phyloP scores from a whole-genome alignment of 2,113 vertebrate genomes.

The Calyptommatus sinebrachiatus region DNA sequence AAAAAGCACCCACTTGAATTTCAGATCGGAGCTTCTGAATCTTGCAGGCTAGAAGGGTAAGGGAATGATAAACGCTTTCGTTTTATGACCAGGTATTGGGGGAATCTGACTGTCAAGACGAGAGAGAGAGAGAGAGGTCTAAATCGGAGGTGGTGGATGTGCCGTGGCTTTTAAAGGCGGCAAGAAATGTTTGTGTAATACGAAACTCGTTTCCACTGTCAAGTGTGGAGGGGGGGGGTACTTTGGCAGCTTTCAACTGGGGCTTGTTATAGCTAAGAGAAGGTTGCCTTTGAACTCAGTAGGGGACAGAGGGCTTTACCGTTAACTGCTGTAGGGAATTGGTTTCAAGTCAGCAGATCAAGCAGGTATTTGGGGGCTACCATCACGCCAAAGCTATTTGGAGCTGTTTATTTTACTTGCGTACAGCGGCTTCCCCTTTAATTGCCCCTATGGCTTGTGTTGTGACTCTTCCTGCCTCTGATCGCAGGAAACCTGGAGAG shows the following conservation, averaged over 20 bases:
- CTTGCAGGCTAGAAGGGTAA: constrained; percentile 19
- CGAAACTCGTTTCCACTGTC: constrained; percentile 51
- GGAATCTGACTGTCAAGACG: not conserved
- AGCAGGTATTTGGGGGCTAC: constrained; percentile 54
- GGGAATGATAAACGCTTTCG: constrained; percentile 31
- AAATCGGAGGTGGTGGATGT: constrained; percentile 40
- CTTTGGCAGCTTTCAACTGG: constrained; percentile 56
- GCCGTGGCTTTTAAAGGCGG: constrained; percentile 53
- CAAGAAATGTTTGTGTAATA: constrained; percentile 52
- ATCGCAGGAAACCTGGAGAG: constrained; percentile 17
- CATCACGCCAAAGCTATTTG: constrained; percentile 42
- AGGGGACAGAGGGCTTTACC: constrained; percentile 49
- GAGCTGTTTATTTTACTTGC: constrained; percentile 55
- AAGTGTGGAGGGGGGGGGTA: constrained; percentile 48
- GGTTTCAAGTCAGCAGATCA: constrained; percentile 61
- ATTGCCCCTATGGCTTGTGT: constrained; percentile 49
- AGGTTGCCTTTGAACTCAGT: constrained; percentile 71
- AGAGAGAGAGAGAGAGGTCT: constrained; percentile 14
- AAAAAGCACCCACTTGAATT: constrained; percentile 16
- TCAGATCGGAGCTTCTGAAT: constrained; percentile 45
- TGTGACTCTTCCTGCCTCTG: constrained; percentile 39
- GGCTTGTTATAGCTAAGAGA: constrained; percentile 53
- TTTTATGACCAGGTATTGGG: constrained; percentile 31
- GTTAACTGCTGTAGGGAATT: constrained; percentile 56
- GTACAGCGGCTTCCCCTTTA: constrained; percentile 55